Conservation (phyloP, 2,113 vertebrate genomes). For the Ceratotherium simum region DNA sequence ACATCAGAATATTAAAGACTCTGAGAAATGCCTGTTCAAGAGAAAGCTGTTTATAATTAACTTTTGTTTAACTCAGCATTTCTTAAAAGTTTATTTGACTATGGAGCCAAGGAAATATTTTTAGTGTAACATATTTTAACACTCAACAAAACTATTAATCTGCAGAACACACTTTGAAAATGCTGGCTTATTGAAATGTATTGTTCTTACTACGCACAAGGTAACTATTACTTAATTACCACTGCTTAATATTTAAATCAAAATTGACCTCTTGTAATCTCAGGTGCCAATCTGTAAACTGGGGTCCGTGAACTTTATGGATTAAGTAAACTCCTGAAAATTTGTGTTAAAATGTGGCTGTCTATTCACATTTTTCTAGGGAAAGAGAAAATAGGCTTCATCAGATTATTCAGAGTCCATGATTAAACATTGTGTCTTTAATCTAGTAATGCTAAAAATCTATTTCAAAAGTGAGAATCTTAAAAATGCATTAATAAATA, state of each 20-base stretch:
- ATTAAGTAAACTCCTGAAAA: slow-evolving; percentile 9
- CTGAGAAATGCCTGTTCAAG: background rate
- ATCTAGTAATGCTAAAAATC: background rate
- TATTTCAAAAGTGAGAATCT: background rate
- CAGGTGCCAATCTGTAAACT: background rate
- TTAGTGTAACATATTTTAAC: background rate
- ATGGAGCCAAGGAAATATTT: background rate
- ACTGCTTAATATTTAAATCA: background rate
- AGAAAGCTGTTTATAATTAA: background rate
- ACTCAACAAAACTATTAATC: background rate
- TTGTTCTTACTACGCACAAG: background rate
- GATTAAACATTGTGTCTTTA: background rate
- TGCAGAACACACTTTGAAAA: background rate
- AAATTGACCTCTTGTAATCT: background rate
- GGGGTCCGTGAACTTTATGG: background rate
- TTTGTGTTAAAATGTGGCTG: background rate
- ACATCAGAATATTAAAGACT: background rate
- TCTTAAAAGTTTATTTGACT: slow-evolving; percentile 27
- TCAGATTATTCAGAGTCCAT: background rate
- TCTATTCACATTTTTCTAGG: background rate
- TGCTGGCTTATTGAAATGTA: background rate
- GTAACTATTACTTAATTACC: background rate
- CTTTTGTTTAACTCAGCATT: slow-evolving; percentile 9
- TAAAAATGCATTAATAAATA: background rate
- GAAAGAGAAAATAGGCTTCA: background rate